These are phyloP conservation scores for Macrobrachium nipponense DNA, from an alignment of 1,140 invertebrate genomes.

Conservation along the genomic window DNA sequence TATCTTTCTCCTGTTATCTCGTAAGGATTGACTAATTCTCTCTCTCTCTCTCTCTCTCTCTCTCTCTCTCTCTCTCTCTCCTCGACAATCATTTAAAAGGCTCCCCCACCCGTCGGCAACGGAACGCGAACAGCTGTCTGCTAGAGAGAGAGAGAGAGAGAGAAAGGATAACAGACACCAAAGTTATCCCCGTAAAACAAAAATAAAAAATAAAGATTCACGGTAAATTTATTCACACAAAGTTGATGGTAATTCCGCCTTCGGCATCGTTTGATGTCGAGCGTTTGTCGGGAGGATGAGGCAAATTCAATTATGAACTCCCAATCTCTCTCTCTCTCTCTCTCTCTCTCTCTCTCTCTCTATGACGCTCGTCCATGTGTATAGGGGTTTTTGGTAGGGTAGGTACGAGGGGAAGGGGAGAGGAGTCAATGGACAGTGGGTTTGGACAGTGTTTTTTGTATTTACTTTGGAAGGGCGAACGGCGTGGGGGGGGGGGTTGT, in stretches of 20 bases:
- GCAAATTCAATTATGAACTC: not conserved
- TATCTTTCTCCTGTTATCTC: not conserved
- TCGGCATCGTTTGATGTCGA: not conserved
- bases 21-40: not conserved
- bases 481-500: too few species aligned
- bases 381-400: not conserved
- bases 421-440: not conserved
- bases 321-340: slow-evolving; percentile 4
- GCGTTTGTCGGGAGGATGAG: not conserved
- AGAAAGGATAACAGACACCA: not conserved
- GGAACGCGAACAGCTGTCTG: not conserved
- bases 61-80: slow-evolving; percentile 12
- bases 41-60: slow-evolving; percentile 2
- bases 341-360: slow-evolving; percentile 19
- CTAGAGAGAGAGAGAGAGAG: too few species aligned
- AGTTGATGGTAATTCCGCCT: not conserved
- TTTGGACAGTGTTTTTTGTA: too few species aligned
- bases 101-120: not conserved
- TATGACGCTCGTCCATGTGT: not conserved
- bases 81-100: not conserved
- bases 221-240: not conserved
- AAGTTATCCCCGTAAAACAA: not conserved
- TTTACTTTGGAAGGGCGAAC: too few species aligned
- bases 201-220: too few species aligned
- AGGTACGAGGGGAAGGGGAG: not conserved